Conservation (phyloP, 1,140 invertebrate species). For the Apis cerana region DNA sequence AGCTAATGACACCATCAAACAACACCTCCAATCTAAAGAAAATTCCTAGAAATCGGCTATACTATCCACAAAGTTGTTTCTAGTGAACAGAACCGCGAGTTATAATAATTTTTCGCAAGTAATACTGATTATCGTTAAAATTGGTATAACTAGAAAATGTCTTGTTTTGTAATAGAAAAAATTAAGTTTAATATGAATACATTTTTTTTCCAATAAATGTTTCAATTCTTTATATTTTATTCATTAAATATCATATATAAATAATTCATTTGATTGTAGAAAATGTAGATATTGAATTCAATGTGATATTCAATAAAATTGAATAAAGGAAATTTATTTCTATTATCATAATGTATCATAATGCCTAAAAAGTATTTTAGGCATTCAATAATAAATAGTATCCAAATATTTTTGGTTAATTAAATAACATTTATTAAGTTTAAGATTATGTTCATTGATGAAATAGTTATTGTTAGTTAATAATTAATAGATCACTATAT, state of each 20-base stretch:
- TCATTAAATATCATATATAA: neutral
- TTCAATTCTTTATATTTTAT: neutral
- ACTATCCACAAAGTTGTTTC: too few relatives aligned
- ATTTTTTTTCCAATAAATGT: too few relatives aligned
- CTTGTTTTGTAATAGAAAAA: too few relatives aligned
- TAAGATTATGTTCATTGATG: neutral
- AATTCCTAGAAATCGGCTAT: too few relatives aligned
- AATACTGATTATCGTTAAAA: too few relatives aligned
- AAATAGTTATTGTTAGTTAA: conserved; percentile 7
- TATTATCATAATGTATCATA: conserved; percentile 6
- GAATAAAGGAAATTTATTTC: neutral
- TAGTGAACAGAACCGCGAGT: too few relatives aligned
- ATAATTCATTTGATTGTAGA: neutral
- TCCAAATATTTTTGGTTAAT: neutral
- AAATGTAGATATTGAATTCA: neutral
- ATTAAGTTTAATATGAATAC: too few relatives aligned
- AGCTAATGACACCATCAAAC: too few relatives aligned
- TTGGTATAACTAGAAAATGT: too few relatives aligned
- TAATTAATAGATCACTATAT: neutral
- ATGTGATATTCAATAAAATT: neutral
- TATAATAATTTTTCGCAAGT: too few relatives aligned
- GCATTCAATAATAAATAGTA: neutral
- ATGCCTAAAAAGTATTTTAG: neutral
- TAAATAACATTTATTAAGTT: neutral
- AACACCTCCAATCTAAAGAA: too few relatives aligned